A percentile compares a stretch with the other conserved stretches of the same genome.
Conservation (phyloP, 2,888 invertebrate species). For the Minunthozetes semirufus region DNA sequence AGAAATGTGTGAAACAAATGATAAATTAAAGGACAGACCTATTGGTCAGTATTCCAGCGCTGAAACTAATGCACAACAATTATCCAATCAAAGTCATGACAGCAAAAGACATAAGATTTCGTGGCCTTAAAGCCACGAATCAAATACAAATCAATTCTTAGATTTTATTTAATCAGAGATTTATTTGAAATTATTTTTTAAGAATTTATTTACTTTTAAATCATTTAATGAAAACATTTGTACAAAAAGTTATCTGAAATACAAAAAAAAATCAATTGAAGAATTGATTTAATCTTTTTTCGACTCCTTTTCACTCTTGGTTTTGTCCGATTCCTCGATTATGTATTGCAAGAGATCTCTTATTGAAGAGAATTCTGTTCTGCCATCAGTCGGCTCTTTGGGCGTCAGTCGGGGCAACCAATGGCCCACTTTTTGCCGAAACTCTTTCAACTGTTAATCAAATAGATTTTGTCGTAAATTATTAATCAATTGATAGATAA, state of each 20-base stretch:
- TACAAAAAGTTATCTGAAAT: background rate
- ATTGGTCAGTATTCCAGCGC: background rate
- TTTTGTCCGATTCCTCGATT: slow-evolving; percentile 48
- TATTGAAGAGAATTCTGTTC: slow-evolving; percentile 77
- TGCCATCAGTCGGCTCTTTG: slow-evolving; percentile 68
- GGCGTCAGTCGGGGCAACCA: slow-evolving; percentile 68
- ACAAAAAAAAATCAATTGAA: background rate
- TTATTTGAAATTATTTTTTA: background rate
- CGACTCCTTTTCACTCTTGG: background rate
- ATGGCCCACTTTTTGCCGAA: slow-evolving; percentile 69
- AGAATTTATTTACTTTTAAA: background rate
- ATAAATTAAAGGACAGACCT: background rate
- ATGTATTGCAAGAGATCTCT: slow-evolving; percentile 76
- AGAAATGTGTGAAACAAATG: background rate
- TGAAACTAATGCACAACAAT: background rate
- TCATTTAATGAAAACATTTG: background rate
- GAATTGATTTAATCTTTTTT: background rate
- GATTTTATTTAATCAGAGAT: background rate
- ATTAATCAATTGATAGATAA: slow-evolving; percentile 39
- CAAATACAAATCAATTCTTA: background rate
- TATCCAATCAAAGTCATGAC: background rate
- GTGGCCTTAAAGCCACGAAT: background rate
- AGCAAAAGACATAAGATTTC: slow-evolving; percentile 20
- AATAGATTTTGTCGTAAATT: background rate
- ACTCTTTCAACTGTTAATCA: slow-evolving; percentile 63